Conservation (phyloP, 1,140 invertebrate genomes). For the Drosophila bifasciata region DNA sequence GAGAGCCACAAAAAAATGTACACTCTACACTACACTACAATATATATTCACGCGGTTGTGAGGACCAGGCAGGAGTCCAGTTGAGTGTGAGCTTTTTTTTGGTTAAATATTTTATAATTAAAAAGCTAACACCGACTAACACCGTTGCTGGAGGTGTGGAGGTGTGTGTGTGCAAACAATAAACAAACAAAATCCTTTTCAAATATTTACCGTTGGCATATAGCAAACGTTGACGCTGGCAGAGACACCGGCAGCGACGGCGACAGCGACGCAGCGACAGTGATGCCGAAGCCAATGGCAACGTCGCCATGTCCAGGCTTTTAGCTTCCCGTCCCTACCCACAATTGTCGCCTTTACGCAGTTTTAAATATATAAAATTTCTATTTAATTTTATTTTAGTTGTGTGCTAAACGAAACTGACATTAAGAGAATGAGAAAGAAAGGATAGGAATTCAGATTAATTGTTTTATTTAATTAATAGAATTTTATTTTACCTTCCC, state of each 20-base stretch:
- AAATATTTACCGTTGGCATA: slow-evolving; percentile 84
- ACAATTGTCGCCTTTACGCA: slow-evolving; percentile 35
- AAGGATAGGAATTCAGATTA: too few species aligned
- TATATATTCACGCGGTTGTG: background rate
- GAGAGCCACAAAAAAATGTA: slow-evolving; percentile 41
- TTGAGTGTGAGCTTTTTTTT: slow-evolving; percentile 82
- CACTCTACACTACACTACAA: slow-evolving; percentile 27
- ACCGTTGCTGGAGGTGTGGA: slow-evolving; percentile 80
- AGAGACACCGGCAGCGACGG: slow-evolving; percentile 23
- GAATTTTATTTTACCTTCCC: too few species aligned
- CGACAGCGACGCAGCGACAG: slow-evolving; percentile 35
- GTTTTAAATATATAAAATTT: slow-evolving; percentile 68
- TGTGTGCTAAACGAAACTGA: slow-evolving; percentile 34
- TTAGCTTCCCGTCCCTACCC: too few species aligned
- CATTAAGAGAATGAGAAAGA: slow-evolving; percentile 9
- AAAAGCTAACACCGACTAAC: slow-evolving; percentile 84
- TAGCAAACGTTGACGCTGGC: slow-evolving; percentile 56
- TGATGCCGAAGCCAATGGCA: slow-evolving; percentile 10
- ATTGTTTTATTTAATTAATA: too few species aligned
- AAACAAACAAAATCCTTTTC: slow-evolving; percentile 84
- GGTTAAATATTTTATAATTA: slow-evolving; percentile 84
- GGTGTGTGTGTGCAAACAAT: slow-evolving; percentile 83
- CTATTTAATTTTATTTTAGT: slow-evolving; percentile 68
- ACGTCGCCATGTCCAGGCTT: slow-evolving; percentile 1
- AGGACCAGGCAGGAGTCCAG: slow-evolving; percentile 27